These are phyloP conservation scores for Vidua chalybeata DNA, from an alignment of 2,113 vertebrate species.

Conservation along the genomic window DNA sequence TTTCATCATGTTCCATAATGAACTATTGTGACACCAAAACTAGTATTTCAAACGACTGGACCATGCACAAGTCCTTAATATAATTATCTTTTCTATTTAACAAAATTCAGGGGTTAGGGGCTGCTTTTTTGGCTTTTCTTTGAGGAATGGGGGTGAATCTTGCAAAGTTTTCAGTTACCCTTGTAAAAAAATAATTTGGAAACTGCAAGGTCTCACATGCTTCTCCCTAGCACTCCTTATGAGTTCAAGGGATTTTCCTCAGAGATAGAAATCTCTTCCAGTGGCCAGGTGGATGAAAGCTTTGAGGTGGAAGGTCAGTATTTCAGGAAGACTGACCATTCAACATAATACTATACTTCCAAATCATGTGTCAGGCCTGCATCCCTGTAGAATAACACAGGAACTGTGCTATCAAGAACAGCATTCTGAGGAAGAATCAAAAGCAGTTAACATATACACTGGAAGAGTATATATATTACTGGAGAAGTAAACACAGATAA, in stretches of 20 bases:
- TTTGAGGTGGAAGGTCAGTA: background rate
- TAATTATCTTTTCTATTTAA: background rate
- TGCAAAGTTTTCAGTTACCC: background rate
- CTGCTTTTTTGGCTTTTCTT: background rate
- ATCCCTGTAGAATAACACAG: background rate
- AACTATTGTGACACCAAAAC: background rate
- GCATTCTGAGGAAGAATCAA: background rate
- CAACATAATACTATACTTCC: background rate
- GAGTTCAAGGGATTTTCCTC: background rate
- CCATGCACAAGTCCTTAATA: background rate
- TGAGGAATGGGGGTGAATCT: background rate
- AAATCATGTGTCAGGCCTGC: background rate
- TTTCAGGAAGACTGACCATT: background rate
- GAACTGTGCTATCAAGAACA: background rate
- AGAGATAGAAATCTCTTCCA: background rate
- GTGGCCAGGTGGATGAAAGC: background rate
- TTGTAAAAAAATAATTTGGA: background rate
- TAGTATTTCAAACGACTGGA: background rate
- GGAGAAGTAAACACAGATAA: background rate
- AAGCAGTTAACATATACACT: background rate
- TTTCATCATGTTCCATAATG: background rate
- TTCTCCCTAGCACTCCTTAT: background rate
- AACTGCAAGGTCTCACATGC: background rate
- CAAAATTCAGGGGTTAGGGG: background rate
- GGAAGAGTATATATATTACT: background rate